Evolutionary conservation across 2,113 vertebrate species (phyloP).

Genomic region (Heloderma charlesbogerti): DNA sequence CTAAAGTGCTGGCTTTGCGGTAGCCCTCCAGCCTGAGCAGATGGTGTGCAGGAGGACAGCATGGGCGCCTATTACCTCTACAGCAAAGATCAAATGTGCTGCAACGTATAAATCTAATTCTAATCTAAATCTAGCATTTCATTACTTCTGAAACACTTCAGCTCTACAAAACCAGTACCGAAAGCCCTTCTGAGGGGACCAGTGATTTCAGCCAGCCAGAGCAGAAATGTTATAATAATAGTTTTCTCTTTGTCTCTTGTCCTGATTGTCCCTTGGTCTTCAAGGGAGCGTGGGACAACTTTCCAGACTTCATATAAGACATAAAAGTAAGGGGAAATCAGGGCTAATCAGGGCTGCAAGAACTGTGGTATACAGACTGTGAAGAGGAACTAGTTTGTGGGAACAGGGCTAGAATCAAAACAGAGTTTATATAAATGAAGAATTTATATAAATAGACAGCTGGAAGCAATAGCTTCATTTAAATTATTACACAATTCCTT

Average conservation of each 20-base stretch:
- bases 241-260: background rate
- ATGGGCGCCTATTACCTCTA: background rate
- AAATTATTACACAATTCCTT: background rate
- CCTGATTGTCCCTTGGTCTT: background rate
- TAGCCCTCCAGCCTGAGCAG: too few species aligned
- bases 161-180: background rate
- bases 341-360: background rate
- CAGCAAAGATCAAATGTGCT: background rate
- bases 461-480: background rate
- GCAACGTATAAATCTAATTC: background rate
- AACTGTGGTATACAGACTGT: background rate
- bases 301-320: background rate
- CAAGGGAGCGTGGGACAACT: background rate
- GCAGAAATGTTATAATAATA: background rate
- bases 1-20: background rate
- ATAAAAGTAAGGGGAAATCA: background rate
- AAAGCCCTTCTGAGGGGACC: background rate
- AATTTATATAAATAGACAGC: background rate
- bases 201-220: background rate
- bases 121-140: background rate
- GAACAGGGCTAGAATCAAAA: background rate
- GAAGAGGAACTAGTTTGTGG: background rate
- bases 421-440: background rate
- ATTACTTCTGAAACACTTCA: background rate
- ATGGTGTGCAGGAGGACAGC: background rate